These are phyloP conservation scores for Subacronicta megacephala DNA, from an alignment of 2,888 invertebrate genomes.

Conservation along the genomic window DNA sequence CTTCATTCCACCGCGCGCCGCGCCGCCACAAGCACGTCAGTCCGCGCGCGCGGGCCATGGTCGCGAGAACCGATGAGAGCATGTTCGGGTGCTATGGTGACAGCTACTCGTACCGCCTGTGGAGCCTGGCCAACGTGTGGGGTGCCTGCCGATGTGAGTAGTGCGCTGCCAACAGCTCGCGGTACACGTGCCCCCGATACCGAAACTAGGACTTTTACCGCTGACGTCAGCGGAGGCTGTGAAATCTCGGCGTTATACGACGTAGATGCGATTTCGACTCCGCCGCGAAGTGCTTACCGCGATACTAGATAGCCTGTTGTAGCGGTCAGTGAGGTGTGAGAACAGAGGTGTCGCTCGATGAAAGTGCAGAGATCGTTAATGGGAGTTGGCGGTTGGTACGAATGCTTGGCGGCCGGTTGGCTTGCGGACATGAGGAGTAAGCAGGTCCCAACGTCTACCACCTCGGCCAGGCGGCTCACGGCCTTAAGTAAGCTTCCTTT, in stretches of 20 bases:
- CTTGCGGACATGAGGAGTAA: constrained; percentile 88
- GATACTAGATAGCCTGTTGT: constrained; percentile 57
- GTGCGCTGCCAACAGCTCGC: constrained; percentile 67
- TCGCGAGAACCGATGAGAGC: constrained; percentile 94
- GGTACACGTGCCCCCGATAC: constrained; percentile 55
- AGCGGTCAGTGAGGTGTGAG: constrained; percentile 75
- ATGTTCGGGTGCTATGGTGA: constrained; percentile 93
- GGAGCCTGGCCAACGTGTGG: constrained; percentile 94
- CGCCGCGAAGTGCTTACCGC: constrained; percentile 69
- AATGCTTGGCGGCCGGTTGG: constrained; percentile 86
- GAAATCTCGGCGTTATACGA: constrained; percentile 72
- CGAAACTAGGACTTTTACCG: constrained; percentile 69
- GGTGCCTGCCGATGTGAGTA: constrained; percentile 94
- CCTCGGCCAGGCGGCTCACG: constrained; percentile 88
- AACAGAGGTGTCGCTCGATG: constrained; percentile 81
- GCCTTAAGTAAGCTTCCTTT: constrained; percentile 89
- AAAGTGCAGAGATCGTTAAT: constrained; percentile 87
- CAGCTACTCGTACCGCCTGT: constrained; percentile 93
- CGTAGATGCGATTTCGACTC: constrained; percentile 69
- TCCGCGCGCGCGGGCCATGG: constrained; percentile 92
- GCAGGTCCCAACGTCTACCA: constrained; percentile 87
- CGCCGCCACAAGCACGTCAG: constrained; percentile 78
- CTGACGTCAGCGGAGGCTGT: constrained; percentile 79
- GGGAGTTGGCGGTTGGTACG: constrained; percentile 88
- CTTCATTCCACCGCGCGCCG: constrained; percentile 88